Conservation (phyloP, 2,888 invertebrate genomes). For the Hylaea fasciaria region DNA sequence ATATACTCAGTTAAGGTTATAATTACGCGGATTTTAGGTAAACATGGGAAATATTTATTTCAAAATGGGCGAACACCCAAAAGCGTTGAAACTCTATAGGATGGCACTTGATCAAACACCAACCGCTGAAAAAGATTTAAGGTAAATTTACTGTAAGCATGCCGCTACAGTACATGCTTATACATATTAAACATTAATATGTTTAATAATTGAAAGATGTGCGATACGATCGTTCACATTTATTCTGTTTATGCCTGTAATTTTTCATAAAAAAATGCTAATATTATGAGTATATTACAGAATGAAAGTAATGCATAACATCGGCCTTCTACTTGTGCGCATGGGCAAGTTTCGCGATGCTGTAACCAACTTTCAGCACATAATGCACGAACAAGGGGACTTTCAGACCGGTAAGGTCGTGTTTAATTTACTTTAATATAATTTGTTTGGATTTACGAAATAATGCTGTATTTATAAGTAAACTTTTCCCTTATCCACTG, state of each 20-base stretch:
- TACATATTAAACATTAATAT: too few species aligned
- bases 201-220: too few species aligned
- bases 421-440: background rate
- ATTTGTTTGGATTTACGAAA: too few species aligned
- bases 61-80: conserved; percentile 95
- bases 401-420: conserved; percentile 87
- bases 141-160: conserved; percentile 75
- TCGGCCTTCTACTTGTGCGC: conserved; percentile 96
- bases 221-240: too few species aligned
- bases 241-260: too few species aligned
- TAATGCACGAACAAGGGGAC: conserved; percentile 97
- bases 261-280: background rate
- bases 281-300: conserved; percentile 70
- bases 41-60: conserved; percentile 99
- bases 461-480: too few species aligned
- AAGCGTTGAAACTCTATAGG: conserved; percentile 98
- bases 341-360: conserved; percentile 99
- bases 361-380: conserved; percentile 98
- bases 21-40: conserved; percentile 55
- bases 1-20: too few species aligned
- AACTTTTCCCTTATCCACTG: background rate
- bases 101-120: conserved; percentile 99
- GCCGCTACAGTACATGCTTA: too few species aligned
- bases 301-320: conserved; percentile 99
- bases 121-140: conserved; percentile 95